Evolutionary conservation across 2,113 vertebrate genomes (phyloP).

Genomic region (Myocastor coypus): DNA sequence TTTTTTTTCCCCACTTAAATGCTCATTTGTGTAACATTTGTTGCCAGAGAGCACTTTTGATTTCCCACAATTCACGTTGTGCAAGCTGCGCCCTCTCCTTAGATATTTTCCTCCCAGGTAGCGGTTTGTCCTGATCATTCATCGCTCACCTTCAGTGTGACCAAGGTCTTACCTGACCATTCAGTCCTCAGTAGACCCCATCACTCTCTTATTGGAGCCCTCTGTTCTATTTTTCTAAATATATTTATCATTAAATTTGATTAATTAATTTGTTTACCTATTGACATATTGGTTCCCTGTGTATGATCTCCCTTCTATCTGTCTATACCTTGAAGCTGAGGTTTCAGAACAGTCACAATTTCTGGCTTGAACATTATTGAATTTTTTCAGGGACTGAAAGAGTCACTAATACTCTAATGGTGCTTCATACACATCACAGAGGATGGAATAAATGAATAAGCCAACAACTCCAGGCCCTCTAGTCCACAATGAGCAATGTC

Average conservation of each 20-base stretch:
- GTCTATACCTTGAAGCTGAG: not conserved
- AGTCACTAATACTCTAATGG: not conserved
- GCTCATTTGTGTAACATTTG: not conserved
- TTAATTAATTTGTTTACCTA: not conserved
- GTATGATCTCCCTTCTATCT: not conserved
- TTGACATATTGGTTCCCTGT: not conserved
- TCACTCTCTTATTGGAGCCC: not conserved
- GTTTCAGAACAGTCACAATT: not conserved
- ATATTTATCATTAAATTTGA: not conserved
- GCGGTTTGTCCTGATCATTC: not conserved
- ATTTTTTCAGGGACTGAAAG: not conserved
- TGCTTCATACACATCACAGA: not conserved
- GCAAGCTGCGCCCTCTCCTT: not conserved
- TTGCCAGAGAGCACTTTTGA: not conserved
- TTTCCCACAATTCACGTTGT: slow-evolving; percentile 32
- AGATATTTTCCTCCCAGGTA: not conserved
- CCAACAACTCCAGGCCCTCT: not conserved
- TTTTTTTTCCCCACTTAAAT: slow-evolving; percentile 29
- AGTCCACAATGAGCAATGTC: not conserved
- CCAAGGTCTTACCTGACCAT: not conserved
- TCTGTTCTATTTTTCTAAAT: slow-evolving; percentile 47
- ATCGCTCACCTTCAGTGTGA: not conserved
- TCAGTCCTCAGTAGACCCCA: not conserved
- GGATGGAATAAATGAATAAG: not conserved
- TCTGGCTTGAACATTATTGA: not conserved